phyloP scores from a whole-genome alignment of 1,140 invertebrate species.

The Trypoxylus dichotomus region DNA sequence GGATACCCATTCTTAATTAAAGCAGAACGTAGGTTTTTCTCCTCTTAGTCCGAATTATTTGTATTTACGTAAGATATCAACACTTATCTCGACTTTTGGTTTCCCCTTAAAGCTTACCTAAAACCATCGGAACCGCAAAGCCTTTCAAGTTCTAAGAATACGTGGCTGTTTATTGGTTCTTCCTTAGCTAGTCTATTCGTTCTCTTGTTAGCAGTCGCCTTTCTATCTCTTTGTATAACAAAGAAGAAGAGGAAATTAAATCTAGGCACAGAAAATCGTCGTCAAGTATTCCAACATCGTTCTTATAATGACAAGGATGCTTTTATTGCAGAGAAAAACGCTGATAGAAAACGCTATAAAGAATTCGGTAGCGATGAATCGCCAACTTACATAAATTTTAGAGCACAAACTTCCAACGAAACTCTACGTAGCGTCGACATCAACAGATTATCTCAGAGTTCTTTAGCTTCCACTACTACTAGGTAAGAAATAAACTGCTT shows the following conservation, averaged over 20 bases:
- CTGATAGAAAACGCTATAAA: slow-evolving; percentile 34
- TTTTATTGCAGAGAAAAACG: slow-evolving; percentile 19
- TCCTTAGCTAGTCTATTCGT: slow-evolving; percentile 64
- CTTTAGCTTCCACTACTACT: slow-evolving; percentile 34
- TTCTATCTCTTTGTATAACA: slow-evolving; percentile 63
- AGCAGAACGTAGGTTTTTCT: slow-evolving; percentile 68
- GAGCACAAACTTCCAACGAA: slow-evolving; percentile 43
- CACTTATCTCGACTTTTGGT: neutral
- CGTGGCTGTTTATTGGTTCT: slow-evolving; percentile 65
- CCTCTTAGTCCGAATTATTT: neutral
- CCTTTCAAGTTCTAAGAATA: slow-evolving; percentile 62
- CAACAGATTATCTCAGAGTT: slow-evolving; percentile 38
- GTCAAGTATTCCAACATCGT: slow-evolving; percentile 36
- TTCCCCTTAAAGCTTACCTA: slow-evolving; percentile 65
- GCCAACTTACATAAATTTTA: slow-evolving; percentile 50
- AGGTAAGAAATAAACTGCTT: neutral
- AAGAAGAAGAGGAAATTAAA: slow-evolving; percentile 57
- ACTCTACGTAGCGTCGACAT: slow-evolving; percentile 37
- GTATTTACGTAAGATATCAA: neutral
- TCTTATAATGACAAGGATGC: neutral
- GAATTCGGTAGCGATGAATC: slow-evolving; percentile 34
- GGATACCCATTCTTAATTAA: slow-evolving; percentile 75
- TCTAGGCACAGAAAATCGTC: slow-evolving; percentile 39
- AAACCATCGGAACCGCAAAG: slow-evolving; percentile 67
- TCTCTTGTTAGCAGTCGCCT: slow-evolving; percentile 62